Evolutionary conservation across 2,113 vertebrate species (phyloP).

Genomic region (Anhinga rufa): DNA sequence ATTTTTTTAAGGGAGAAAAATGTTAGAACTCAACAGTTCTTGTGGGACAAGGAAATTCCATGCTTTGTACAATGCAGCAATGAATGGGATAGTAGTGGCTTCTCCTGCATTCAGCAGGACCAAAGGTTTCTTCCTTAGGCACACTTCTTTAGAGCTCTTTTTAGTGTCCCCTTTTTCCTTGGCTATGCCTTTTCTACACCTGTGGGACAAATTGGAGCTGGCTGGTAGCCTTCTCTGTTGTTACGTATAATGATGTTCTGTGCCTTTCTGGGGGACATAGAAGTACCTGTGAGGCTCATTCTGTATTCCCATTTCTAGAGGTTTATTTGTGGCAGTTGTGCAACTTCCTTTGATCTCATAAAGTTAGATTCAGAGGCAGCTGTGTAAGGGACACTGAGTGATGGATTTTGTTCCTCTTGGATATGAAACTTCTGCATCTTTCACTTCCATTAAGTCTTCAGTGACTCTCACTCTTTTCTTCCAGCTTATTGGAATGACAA

Average conservation of each 20-base stretch:
- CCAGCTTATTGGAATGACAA: neutral
- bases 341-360: neutral
- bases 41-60: neutral
- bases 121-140: neutral
- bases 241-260: rapidly evolving
- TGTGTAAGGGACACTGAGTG: neutral
- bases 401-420: neutral
- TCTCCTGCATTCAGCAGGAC: too few relatives aligned
- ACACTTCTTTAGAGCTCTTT: neutral
- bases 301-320: neutral
- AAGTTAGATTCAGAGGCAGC: neutral
- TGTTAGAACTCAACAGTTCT: neutral
- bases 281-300: neutral
- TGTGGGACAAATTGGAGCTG: neutral
- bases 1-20: neutral
- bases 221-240: neutral
- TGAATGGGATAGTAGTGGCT: neutral
- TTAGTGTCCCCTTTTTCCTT: neutral
- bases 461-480: neutral
- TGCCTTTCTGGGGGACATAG: neutral
- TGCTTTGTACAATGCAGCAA: neutral
- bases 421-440: neutral
- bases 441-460: neutral
- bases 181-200: rapidly evolving
- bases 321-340: neutral